Conservation (phyloP, 2,888 invertebrate species). For the Ethmia dodecea region DNA sequence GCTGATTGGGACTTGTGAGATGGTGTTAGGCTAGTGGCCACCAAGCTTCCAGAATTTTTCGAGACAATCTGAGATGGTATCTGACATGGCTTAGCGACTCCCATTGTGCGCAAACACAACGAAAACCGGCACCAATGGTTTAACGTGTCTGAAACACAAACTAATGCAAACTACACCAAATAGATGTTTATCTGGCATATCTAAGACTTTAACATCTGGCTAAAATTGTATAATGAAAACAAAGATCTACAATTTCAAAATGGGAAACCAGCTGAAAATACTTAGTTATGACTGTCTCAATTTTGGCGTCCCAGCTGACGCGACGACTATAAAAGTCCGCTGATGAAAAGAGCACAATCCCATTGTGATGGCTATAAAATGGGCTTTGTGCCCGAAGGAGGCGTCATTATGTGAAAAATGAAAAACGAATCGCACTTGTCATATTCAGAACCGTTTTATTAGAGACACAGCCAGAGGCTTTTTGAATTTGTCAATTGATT, state of each 20-base stretch:
- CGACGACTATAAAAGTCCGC: conserved; percentile 62
- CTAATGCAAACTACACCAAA: too few relatives aligned
- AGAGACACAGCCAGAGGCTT: conserved; percentile 31
- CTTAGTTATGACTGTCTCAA: conserved; percentile 59
- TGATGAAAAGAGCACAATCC: conserved; percentile 72
- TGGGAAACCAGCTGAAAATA: conserved; percentile 29
- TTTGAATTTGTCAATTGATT: conserved; percentile 35
- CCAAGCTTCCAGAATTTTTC: too few relatives aligned
- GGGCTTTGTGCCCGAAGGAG: conserved; percentile 59
- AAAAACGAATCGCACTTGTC: conserved; percentile 68
- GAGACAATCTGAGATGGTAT: too few relatives aligned
- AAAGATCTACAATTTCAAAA: conserved; percentile 31
- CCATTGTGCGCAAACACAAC: too few relatives aligned
- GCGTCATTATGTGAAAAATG: conserved; percentile 67
- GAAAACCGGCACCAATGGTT: too few relatives aligned
- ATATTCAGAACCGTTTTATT: conserved; percentile 50
- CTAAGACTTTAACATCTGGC: too few relatives aligned
- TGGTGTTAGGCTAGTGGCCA: too few relatives aligned
- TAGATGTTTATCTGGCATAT: too few relatives aligned
- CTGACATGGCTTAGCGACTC: too few relatives aligned
- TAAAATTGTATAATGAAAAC: too few relatives aligned
- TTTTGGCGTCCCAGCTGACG: conserved; percentile 63
- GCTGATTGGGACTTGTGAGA: too few relatives aligned
- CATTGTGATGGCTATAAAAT: conserved; percentile 70
- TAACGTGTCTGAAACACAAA: too few relatives aligned